phyloP scores from a whole-genome alignment of 2,797 vertebrate genomes.

The Nannoperca obscura region DNA sequence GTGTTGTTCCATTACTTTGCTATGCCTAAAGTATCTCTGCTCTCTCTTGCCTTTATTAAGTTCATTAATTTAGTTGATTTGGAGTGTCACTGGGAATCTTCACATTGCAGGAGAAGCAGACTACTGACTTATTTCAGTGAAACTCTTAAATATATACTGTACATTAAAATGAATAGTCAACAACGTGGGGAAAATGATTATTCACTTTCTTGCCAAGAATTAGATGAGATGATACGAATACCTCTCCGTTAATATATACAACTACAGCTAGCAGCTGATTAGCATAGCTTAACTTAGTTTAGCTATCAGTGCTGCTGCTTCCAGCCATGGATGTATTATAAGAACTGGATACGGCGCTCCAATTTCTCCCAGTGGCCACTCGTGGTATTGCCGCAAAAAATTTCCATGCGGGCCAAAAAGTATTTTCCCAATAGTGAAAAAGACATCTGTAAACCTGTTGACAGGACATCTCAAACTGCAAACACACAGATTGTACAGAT shows the following conservation, averaged over 20 bases:
- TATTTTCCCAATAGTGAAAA: too few species aligned
- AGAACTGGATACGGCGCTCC: too few species aligned
- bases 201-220: neutral
- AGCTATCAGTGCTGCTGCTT: neutral
- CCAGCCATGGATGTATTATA: too few species aligned
- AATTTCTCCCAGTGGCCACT: too few species aligned
- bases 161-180: neutral
- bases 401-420: too few species aligned
- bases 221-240: neutral
- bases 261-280: neutral
- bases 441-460: too few species aligned
- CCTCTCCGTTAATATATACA: neutral
- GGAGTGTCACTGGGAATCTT: neutral
- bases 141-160: neutral
- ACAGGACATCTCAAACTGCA: too few species aligned
- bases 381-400: too few species aligned
- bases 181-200: neutral
- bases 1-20: conserved; percentile 5
- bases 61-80: conserved; percentile 17
- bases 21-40: neutral
- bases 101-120: neutral
- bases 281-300: neutral
- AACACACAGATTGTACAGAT: too few species aligned
- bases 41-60: neutral
- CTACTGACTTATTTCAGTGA: neutral